Base-by-base conservation (phyloP, 2,888 invertebrate species). In the Drosophila ezoana region DNA sequence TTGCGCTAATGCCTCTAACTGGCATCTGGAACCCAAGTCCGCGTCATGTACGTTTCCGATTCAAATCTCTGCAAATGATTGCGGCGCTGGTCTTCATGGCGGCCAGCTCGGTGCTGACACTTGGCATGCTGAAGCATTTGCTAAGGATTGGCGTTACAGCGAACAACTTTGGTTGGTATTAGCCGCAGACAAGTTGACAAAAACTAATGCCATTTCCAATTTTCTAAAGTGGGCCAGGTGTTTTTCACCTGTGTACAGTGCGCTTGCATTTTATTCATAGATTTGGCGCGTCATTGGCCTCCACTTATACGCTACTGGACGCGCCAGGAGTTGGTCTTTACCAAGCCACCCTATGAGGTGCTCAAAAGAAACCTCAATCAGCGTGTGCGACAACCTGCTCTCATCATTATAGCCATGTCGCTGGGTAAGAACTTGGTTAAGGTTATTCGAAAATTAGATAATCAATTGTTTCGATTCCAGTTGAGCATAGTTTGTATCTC, bases 1-100 rank as follows among this genome's bases (percentile, higher is more conserved):
- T 94, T 66, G 93, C 93, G 3, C 63, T 94, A 38, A 91, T 94
- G 90, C 94, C 94, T 0, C 92, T 94, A 0, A 82, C 89, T 51
- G 94, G 93, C 1, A 80, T 94, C 1, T 90, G 87, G 37, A 90
- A 90, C 2, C 58, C 91, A 0, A 92, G 93, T 81, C 92, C 91
- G 0, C 84, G 85, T 16, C 70, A 76, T 11, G 35, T 91, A 11
- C 81, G 80, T 1, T 92, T 91, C 53, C 66, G 85, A 5, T 71
- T 89, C 5, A 89, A 78, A 53, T 90, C 92, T 0, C 2, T 85
- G 2, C 87, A 78, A 54, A 81, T 89, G 61, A 3, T 91, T 3
- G 20, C 72, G 3, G 78, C 90, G 0, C 0, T 88, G 10, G 0
- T 76, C 0, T 91, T 90, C 37, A 41, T 92, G 37, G 20, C 63